Base-by-base conservation (phyloP, 2,797 vertebrate genomes). In the Enteromius unitaeniatus region DNA sequence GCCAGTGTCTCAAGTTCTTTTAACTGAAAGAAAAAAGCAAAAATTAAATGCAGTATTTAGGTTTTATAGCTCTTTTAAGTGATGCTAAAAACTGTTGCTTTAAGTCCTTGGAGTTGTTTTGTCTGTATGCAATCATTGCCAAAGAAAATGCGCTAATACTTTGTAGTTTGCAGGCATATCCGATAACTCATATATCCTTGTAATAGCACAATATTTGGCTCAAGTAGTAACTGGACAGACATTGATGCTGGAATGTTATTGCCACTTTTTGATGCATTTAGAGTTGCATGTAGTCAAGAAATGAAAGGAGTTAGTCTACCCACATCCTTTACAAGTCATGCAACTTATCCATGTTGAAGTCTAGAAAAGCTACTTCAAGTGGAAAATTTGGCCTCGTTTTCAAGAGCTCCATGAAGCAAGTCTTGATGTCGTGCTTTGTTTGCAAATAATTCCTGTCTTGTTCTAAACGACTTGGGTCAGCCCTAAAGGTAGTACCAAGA, bases 1-100 rank as follows among this genome's bases (percentile, higher is more conserved):
- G 96, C 95, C 31, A 99, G 91, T 84, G 96, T 97, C 88, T 97
- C 95, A 89, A 97, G 93, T 85, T 98, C 94, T 69, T 96, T 97
- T 85, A 97, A 95, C 98, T 94, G 94, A 77, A 40, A 82, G 21
- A 81, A 69, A 64, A 85, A 26, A 80, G 19, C 19, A 68, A 77
- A 70, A 14, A 28, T 55, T 37, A 37, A 60, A n/a, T 55, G 42
- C 1, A 13, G 1, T 65, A 14, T 37, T 73, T 26, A 55, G 5
- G n/a, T 15, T 34, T 47, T 7, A 31, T 8, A 28, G 23, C 53
- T 49, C 13, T 58, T 45, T 23, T 21, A 37, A 49, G 28, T 58
- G n/a, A 19, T 80, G 7, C 49, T 13, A 69, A 60, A 67, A n/a
- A 51, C 45, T 28, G 15, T 9, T 49, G 26, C 11, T 28, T 31